These are phyloP conservation scores for Drosophila repleta DNA, from an alignment of 1,140 invertebrate genomes.

Conservation along the genomic window DNA sequence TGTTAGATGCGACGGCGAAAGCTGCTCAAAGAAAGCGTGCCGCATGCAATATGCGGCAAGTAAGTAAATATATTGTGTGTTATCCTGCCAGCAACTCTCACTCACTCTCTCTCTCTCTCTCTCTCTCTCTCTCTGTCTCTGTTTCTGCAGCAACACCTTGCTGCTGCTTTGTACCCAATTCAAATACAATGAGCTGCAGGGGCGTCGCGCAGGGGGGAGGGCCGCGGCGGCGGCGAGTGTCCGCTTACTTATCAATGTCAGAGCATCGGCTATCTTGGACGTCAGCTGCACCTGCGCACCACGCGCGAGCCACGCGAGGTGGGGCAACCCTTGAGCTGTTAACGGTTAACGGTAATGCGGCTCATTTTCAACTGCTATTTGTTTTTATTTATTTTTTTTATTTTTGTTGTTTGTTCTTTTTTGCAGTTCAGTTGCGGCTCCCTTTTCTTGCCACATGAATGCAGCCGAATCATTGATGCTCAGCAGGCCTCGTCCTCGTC, in stretches of 20 bases:
- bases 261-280: conserved; percentile 25
- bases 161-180: conserved; percentile 15
- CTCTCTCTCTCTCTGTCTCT: neutral
- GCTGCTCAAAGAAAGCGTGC: conserved; percentile 57
- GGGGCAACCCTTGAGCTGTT: conserved; percentile 40
- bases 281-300: conserved; percentile 69
- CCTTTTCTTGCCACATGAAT: neutral
- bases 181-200: conserved; percentile 6
- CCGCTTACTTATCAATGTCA: conserved; percentile 36
- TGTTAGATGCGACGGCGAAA: conserved; percentile 9
- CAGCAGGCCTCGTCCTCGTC: neutral
- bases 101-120: neutral
- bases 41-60: conserved; percentile 50
- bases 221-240: neutral
- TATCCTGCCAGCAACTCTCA: no score
- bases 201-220: neutral
- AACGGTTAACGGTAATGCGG: conserved; percentile 66
- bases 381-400: conserved; percentile 11
- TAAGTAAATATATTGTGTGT: neutral
- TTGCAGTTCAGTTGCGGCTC: no score
- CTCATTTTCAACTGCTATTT: conserved; percentile 49
- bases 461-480: conserved; percentile 9
- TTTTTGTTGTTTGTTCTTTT: neutral
- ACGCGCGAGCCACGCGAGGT: conserved; percentile 11
- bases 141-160: neutral